phyloP scores from a whole-genome alignment of 2,797 vertebrate genomes.

The Selene dorsalis region DNA sequence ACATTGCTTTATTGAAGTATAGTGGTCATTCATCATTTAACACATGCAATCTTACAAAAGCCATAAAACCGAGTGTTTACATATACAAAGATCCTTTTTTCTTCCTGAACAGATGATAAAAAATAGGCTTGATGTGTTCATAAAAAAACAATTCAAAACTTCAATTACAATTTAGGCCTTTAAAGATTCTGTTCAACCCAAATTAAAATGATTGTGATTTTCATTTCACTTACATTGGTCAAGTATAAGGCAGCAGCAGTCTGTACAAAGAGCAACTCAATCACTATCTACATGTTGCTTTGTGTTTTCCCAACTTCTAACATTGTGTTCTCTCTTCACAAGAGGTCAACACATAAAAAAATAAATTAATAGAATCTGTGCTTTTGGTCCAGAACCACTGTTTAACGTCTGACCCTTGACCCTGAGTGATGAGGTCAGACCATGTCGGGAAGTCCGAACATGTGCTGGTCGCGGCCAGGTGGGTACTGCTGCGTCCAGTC shows the following conservation, averaged over 20 bases:
- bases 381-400: slow-evolving; percentile 74
- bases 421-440: slow-evolving; percentile 79
- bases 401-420: slow-evolving; percentile 46
- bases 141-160: slow-evolving; percentile 71
- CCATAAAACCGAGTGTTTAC: slow-evolving; percentile 66
- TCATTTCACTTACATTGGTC: slow-evolving; percentile 54
- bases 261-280: slow-evolving; percentile 62
- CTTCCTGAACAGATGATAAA: slow-evolving; percentile 54
- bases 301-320: slow-evolving; percentile 23
- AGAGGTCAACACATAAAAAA: slow-evolving; percentile 53
- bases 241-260: slow-evolving; percentile 79
- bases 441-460: slow-evolving; percentile 84
- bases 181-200: slow-evolving; percentile 32
- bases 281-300: slow-evolving; percentile 52
- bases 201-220: slow-evolving; percentile 37
- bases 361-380: slow-evolving; percentile 77
- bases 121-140: slow-evolving; percentile 67
- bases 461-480: slow-evolving; percentile 78
- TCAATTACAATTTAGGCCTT: slow-evolving; percentile 57
- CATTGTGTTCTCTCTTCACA: slow-evolving; percentile 27
- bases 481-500: slow-evolving; percentile 95
- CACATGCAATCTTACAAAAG: slow-evolving; percentile 80
- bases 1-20: slow-evolving; percentile 68
- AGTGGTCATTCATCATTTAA: slow-evolving; percentile 73
- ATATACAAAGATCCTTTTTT: slow-evolving; percentile 67